Percentiles rank a stretch among this genome's conserved stretches.
Conservation (phyloP, 2,113 vertebrate species). For the Thermophis baileyi region DNA sequence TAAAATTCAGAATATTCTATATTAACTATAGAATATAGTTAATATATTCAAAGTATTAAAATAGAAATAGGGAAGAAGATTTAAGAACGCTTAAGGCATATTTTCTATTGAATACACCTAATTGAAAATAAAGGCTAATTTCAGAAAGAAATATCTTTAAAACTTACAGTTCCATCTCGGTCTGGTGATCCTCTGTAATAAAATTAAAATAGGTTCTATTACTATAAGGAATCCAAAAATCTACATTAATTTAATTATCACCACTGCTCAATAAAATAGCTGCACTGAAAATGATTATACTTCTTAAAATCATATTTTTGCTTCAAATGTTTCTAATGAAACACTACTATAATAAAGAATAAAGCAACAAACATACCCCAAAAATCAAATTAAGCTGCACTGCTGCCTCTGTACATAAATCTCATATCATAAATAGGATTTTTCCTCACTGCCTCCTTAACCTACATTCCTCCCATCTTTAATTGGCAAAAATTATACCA, state of each 20-base stretch:
- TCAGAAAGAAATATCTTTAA: constrained; percentile 22
- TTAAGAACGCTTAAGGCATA: not conserved
- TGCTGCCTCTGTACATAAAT: not conserved
- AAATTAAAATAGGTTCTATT: constrained; percentile 6
- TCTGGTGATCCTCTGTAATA: constrained; percentile 89
- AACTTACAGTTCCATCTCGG: constrained; percentile 91
- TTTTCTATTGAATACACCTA: not conserved
- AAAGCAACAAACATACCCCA: not conserved
- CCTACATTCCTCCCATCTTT: not conserved
- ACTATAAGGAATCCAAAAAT: accelerated
- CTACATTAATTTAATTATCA: not conserved
- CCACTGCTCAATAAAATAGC: not conserved
- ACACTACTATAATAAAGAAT: not conserved
- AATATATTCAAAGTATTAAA: constrained; percentile 44
- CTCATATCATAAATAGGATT: not conserved
- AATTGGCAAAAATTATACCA: not conserved
- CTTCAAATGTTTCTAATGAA: not conserved
- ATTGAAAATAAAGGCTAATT: not conserved
- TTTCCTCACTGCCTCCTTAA: not conserved
- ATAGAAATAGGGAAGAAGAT: not conserved
- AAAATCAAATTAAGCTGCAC: not conserved
- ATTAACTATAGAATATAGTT: not conserved
- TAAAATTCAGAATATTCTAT: not conserved
- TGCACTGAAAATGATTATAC: not conserved
- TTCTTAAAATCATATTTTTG: not conserved